Base-by-base conservation (phyloP, 2,797 vertebrate species). In the Enteromius viviparus region DNA sequence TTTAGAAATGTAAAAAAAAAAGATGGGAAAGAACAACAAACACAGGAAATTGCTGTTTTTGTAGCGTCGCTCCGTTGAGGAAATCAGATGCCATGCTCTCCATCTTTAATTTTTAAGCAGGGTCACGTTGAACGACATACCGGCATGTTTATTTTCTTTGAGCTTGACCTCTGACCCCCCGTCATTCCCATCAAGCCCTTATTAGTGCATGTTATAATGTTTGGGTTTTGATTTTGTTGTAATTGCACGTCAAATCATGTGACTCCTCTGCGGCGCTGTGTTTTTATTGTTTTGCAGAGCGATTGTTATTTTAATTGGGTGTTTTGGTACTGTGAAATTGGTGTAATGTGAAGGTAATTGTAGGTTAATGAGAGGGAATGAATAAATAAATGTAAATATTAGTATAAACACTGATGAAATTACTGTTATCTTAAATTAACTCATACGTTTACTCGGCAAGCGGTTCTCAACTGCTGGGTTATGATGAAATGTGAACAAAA, bases 1-100 rank as follows among this genome's bases (percentile, higher is more conserved):
- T 90, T 87, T 86, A 84, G 85, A 88, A 88, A 91, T 87, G 64
- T 0, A 2, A 1, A 12, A 3, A 26, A 85, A 78, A 87, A 85
- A 80, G 84, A 87, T 80, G 69, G 84, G 82, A 89, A 93, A 88
- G 89, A 82, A 93, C 94, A 94, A 93, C 90, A 88, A 92, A 92
- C 90, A 89, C 89, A 92, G 93, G 92, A 95, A 94, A 93, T 91
- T 90, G 85, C 87, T 93, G 90, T 90, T 95, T 93, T 93, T 86
- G 82, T 87, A 93, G 87, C 87, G 86, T 85, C 89, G 88, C 87
- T 90, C 88, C 83, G 65, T 62, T 86, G 91, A 90, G 87, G 85
- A 89, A 65, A 68, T 65, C 62, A 90, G 88, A 90, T 92, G 84
- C 92, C 90, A 91, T 78, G 64, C 87, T 87, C 85, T 87, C 85